These are phyloP conservation scores for Cartodere bifasciata DNA, from an alignment of 2,888 invertebrate genomes.

Conservation along the genomic window DNA sequence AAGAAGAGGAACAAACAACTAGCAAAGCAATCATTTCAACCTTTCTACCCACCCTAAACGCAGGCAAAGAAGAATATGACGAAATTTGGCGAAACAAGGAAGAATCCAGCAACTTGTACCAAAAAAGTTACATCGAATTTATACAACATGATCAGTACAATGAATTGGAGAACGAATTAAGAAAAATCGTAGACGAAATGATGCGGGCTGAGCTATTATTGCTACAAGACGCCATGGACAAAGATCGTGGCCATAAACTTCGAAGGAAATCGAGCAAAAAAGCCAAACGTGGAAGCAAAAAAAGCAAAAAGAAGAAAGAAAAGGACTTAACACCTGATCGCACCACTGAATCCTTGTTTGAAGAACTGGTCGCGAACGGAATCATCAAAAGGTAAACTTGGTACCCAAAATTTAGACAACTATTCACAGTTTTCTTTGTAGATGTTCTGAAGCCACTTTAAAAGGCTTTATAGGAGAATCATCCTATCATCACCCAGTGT, in stretches of 20 bases:
- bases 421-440: constrained; percentile 18
- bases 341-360: constrained; percentile 79
- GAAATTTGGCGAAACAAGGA: constrained; percentile 76
- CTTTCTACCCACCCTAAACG: constrained; percentile 58
- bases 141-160: constrained; percentile 72
- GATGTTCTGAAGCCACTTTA: constrained; percentile 29
- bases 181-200: constrained; percentile 68
- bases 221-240: constrained; percentile 60
- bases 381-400: constrained; percentile 62
- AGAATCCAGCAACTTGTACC: constrained; percentile 59
- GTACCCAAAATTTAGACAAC: not conserved
- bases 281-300: constrained; percentile 68
- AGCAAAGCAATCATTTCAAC: constrained; percentile 58
- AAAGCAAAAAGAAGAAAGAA: constrained; percentile 85
- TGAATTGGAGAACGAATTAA: constrained; percentile 71
- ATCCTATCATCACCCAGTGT: constrained; percentile 49
- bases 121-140: constrained; percentile 68
- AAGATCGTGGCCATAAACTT: constrained; percentile 57
- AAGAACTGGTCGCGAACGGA: constrained; percentile 82
- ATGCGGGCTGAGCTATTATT: constrained; percentile 57
- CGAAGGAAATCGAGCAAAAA: constrained; percentile 72
- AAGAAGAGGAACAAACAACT: constrained; percentile 51
- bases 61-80: constrained; percentile 62
- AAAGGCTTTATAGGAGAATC: constrained; percentile 69
- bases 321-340: constrained; percentile 89